These are phyloP conservation scores for Chionoecetes opilio DNA, from an alignment of 1,140 invertebrate genomes.

Conservation along the genomic window DNA sequence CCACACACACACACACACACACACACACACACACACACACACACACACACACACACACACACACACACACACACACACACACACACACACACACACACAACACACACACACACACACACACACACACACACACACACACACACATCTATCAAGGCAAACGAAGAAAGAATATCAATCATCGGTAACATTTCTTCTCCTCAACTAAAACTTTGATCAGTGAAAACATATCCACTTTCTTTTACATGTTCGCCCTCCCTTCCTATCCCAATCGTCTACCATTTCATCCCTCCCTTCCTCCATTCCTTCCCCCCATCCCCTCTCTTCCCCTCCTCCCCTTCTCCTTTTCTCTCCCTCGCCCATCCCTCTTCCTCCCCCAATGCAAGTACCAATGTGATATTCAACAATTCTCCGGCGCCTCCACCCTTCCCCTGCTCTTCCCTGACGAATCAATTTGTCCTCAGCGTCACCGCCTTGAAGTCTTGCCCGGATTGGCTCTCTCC, in stretches of 20 bases:
- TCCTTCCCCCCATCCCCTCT: background rate
- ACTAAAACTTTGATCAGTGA: background rate
- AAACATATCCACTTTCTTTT: background rate
- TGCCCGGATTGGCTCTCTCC: too few relatives aligned
- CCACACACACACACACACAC: too few relatives aligned
- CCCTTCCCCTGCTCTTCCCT: background rate
- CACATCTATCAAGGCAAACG: background rate
- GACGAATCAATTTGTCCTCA: slow-evolving; percentile 29
- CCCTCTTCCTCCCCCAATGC: background rate
- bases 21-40: too few relatives aligned
- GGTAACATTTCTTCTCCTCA: background rate
- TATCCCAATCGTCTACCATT: background rate
- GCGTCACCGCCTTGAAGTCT: background rate
- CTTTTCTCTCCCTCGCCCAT: background rate
- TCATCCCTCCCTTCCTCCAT: background rate
- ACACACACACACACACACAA: too few relatives aligned
- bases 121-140: background rate
- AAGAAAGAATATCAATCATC: background rate
- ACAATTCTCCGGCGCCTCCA: slow-evolving; percentile 12
- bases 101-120: too few relatives aligned
- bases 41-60: too few relatives aligned
- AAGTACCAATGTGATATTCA: background rate
- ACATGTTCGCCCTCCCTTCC: background rate
- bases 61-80: too few relatives aligned
- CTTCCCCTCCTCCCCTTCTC: background rate